Evolutionary conservation across 1,140 invertebrate species (phyloP).

Genomic region (Lordiphosa stackelbergi): DNA sequence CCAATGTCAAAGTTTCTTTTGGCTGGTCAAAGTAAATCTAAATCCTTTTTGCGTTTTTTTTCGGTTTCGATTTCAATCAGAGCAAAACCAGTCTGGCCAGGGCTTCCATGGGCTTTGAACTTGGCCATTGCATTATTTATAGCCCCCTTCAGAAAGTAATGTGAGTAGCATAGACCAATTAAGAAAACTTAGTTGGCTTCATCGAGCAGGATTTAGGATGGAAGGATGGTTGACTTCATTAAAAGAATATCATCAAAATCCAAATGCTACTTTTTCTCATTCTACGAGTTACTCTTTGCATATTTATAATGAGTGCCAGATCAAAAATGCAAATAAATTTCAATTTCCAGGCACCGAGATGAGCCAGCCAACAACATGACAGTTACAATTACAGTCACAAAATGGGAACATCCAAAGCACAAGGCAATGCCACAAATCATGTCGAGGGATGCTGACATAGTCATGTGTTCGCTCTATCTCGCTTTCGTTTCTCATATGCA

Average conservation of each 20-base stretch:
- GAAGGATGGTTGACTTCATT: constrained; percentile 43
- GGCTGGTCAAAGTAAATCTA: constrained; percentile 16
- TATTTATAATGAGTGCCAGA: constrained; percentile 68
- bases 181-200: constrained; percentile 13
- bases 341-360: constrained; percentile 59
- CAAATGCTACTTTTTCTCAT: constrained; percentile 35
- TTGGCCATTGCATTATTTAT: constrained; percentile 11
- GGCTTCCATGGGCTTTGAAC: constrained; percentile 2
- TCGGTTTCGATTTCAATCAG: constrained; percentile 69
- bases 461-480: constrained; percentile 11
- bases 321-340: constrained; percentile 75
- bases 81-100: constrained; percentile 22
- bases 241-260: constrained; percentile 63
- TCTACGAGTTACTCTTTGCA: constrained; percentile 32
- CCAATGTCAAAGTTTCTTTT: constrained; percentile 43
- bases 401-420: constrained; percentile 40
- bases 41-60: constrained; percentile 34
- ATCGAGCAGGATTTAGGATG: constrained; percentile 5
- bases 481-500: constrained; percentile 33
- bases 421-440: constrained; percentile 65
- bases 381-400: constrained; percentile 64
- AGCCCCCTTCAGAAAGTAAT: not conserved
- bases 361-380: constrained; percentile 63
- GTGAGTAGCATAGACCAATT: constrained; percentile 4
- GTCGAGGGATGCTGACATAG: constrained; percentile 23